A percentile compares a stretch with the other conserved stretches of the same genome.
Evolutionary conservation across 2,888 invertebrate genomes (phyloP).

Genomic region (Lasioglossum zephyrum): DNA sequence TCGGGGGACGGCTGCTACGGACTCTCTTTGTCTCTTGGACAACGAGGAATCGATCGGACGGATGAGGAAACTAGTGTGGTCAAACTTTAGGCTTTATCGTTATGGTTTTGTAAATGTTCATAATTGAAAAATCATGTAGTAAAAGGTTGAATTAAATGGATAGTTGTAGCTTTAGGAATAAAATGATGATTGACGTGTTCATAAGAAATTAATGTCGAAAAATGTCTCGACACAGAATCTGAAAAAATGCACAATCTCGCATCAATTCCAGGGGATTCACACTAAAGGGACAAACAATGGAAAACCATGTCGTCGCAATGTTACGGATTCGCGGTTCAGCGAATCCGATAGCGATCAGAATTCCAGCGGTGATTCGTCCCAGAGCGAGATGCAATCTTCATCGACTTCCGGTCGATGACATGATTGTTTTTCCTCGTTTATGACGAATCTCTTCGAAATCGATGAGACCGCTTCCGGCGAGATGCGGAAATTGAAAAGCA

Average conservation of each 20-base stretch:
- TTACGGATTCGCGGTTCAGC: slow-evolving; percentile 24
- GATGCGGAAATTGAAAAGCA: slow-evolving; percentile 47
- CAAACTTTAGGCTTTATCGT: not conserved
- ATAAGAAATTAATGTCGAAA: no score
- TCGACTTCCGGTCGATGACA: not conserved
- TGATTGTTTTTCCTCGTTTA: not conserved
- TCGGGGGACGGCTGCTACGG: slow-evolving; percentile 13
- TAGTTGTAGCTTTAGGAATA: no score
- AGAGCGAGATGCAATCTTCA: not conserved
- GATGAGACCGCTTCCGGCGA: slow-evolving; percentile 35
- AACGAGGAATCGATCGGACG: not conserved
- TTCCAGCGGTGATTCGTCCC: not conserved
- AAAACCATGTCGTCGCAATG: not conserved
- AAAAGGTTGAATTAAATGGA: no score
- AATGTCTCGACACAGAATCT: not conserved
- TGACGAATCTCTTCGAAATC: slow-evolving; percentile 42
- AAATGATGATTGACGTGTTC: no score
- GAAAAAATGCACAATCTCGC: not conserved
- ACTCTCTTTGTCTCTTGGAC: not conserved
- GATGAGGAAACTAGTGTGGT: not conserved
- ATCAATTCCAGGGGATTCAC: not conserved
- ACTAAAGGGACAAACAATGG: not conserved
- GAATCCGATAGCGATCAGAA: not conserved
- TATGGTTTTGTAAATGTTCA: no score
- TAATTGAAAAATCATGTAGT: no score